These are phyloP conservation scores for Sisyra terminalis DNA, from an alignment of 2,888 invertebrate genomes.

Conservation along the genomic window DNA sequence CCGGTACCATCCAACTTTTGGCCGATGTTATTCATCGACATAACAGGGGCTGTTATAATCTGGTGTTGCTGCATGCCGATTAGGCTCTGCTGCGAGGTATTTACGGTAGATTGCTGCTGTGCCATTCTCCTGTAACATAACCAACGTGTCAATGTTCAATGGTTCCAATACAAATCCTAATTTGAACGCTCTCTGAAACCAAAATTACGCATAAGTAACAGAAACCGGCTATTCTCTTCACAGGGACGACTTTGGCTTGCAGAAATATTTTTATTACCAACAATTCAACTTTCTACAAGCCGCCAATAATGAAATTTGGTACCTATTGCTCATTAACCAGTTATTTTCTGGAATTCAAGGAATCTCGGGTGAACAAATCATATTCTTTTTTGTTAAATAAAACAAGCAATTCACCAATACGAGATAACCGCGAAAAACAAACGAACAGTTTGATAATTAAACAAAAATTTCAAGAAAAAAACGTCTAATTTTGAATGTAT, in stretches of 20 bases:
- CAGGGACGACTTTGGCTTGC: too few relatives aligned
- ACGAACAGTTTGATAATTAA: not conserved
- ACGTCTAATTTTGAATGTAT: not conserved
- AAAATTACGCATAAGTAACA: too few relatives aligned
- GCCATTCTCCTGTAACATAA: constrained; percentile 9
- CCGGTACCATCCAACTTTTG: not conserved
- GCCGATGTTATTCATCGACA: constrained; percentile 5
- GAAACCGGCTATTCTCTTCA: too few relatives aligned
- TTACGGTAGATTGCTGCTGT: constrained; percentile 7
- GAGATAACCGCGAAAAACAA: constrained; percentile 3
- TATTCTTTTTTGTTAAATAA: not conserved
- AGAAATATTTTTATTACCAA: not conserved
- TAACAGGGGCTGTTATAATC: constrained; percentile 2
- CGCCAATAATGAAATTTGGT: constrained; percentile 5
- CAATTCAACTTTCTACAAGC: not conserved
- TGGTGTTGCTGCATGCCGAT: constrained; percentile 5
- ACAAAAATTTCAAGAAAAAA: not conserved
- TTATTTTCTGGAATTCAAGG: not conserved
- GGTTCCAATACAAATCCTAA: too few relatives aligned
- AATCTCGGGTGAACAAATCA: not conserved
- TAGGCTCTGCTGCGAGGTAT: constrained; percentile 6
- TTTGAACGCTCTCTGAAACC: too few relatives aligned
- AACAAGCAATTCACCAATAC: constrained; percentile 1
- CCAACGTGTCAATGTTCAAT: constrained; percentile 1
- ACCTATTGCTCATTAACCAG: constrained; percentile 4